Percentiles rank a stretch among this genome's conserved stretches.
These are phyloP conservation scores for Sciurus niger DNA, from an alignment of 2,113 vertebrate species.

Conservation along the genomic window DNA sequence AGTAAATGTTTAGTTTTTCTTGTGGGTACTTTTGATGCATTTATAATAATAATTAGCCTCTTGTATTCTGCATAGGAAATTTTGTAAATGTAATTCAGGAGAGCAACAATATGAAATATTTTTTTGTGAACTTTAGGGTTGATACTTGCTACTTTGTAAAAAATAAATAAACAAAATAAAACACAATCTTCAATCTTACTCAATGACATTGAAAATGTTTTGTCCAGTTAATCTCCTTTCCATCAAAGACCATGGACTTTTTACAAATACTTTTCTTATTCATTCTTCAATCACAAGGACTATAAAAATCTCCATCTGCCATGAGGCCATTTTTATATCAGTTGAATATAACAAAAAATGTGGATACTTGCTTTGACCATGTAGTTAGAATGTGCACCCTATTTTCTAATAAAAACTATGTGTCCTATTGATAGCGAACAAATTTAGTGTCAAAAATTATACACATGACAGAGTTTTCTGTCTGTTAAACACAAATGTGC, in stretches of 20 bases:
- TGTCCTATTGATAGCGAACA: constrained; percentile 48
- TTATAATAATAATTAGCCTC: background rate
- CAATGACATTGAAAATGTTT: background rate
- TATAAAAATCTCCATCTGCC: constrained; percentile 62
- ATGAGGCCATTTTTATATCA: constrained; percentile 58
- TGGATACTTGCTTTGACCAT: constrained; percentile 4
- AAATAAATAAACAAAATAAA: constrained; percentile 20
- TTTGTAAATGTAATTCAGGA: background rate
- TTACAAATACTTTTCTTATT: constrained; percentile 56
- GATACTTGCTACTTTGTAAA: background rate
- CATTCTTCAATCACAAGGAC: constrained; percentile 48
- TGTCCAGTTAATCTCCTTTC: background rate
- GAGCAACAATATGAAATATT: background rate
- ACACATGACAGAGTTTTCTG: background rate
- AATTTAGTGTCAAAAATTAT: constrained; percentile 2
- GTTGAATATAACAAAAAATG: constrained; percentile 55
- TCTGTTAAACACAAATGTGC: background rate
- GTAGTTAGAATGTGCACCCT: background rate
- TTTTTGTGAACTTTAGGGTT: background rate
- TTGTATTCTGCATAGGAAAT: background rate
- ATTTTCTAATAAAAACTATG: constrained; percentile 55
- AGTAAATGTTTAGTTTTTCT: background rate
- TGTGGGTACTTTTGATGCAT: background rate
- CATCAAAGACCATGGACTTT: constrained; percentile 27
- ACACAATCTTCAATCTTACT: background rate